Base-by-base conservation (phyloP, 2,113 vertebrate species). In the Pangasianodon gigas region DNA sequence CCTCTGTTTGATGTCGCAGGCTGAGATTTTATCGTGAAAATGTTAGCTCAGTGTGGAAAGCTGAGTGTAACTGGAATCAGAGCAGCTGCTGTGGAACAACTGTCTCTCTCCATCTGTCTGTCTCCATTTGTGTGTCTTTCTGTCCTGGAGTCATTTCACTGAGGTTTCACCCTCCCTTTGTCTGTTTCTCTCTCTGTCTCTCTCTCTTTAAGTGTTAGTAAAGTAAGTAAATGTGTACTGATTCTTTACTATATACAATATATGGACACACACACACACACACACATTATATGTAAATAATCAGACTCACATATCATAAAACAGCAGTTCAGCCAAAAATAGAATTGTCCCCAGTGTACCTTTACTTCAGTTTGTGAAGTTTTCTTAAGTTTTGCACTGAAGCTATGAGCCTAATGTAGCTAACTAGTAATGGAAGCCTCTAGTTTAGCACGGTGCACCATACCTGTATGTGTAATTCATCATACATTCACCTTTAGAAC, bases 1-100 rank as follows among this genome's bases (percentile, higher is more conserved):
- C 82, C 24, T 46, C 6, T 26, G 58, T 65, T 14, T 26, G 58
- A 29, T 11, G 14, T 65, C 58, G 24, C 21, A 85, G 83, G 26
- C 83, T 65, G 58, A 62, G 58, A 46, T 62, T 62, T 56, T 83
- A 83, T 56, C 52, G 0, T 11, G 16, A 44, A 84, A 84, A 84
- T 84, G 82, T 84, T 84, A n/a, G 75, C 44, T 29, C 11, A 51
- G 32, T 60, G 32, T 65, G 56, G 58, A 85, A 85, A 85, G 56
- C 32, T 62, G 32, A 84, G 54, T 60, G 81, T 41, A 58, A 41
- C n/a, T 44, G 32, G 54, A 84, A 41, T 60, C 82, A 84, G 77
- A 16, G 83, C 83, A 85, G 58, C 83, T 85, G 83, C 83, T 85
- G 26, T 85, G 58, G 46, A 85, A 26, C 83, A 85, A 85, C 58